Percentiles rank a stretch among this genome's conserved stretches.
Evolutionary conservation across 2,113 vertebrate genomes (phyloP).

Genomic region (Dicaeum eximium): DNA sequence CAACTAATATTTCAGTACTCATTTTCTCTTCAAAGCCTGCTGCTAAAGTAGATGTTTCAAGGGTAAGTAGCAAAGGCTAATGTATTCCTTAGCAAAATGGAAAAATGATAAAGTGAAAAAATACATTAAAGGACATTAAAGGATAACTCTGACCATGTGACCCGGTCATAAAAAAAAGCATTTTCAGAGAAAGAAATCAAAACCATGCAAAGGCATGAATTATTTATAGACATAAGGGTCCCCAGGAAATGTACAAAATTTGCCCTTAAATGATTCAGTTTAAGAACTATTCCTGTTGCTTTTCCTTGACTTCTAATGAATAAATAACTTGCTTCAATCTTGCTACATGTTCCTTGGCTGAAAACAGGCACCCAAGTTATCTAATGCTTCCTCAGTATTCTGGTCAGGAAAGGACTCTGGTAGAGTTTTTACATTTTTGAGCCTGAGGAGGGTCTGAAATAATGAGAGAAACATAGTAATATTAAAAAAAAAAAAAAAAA

Average conservation of each 20-base stretch:
- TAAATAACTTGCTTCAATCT: slow-evolving; percentile 47
- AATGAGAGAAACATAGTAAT: neutral
- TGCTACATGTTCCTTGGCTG: neutral
- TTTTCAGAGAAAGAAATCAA: slow-evolving; percentile 46
- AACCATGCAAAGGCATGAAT: slow-evolving; percentile 63
- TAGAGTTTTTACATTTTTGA: neutral
- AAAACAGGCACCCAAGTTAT: neutral
- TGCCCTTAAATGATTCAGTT: slow-evolving; percentile 45
- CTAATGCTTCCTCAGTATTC: neutral
- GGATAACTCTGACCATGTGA: slow-evolving; percentile 56
- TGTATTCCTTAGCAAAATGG: slow-evolving; percentile 70
- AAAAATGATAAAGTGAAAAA: slow-evolving; percentile 68
- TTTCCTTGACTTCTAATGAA: slow-evolving; percentile 59
- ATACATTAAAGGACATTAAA: slow-evolving; percentile 69
- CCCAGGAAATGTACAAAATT: slow-evolving; percentile 49
- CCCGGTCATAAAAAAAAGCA: slow-evolving; percentile 59
- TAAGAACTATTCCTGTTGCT: slow-evolving; percentile 44
- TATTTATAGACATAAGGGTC: slow-evolving; percentile 61
- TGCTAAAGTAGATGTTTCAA: slow-evolving; percentile 56
- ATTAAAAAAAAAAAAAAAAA: no score
- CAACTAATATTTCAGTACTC: slow-evolving; percentile 7
- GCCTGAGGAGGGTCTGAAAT: neutral
- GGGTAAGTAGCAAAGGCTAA: slow-evolving; percentile 67
- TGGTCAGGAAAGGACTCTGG: neutral
- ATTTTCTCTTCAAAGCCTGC: slow-evolving; percentile 42